Evolutionary conservation across 2,113 vertebrate species (phyloP), one percentile per base, ranked within the genome.

Genomic region (Odontesthes bonariensis): DNA sequence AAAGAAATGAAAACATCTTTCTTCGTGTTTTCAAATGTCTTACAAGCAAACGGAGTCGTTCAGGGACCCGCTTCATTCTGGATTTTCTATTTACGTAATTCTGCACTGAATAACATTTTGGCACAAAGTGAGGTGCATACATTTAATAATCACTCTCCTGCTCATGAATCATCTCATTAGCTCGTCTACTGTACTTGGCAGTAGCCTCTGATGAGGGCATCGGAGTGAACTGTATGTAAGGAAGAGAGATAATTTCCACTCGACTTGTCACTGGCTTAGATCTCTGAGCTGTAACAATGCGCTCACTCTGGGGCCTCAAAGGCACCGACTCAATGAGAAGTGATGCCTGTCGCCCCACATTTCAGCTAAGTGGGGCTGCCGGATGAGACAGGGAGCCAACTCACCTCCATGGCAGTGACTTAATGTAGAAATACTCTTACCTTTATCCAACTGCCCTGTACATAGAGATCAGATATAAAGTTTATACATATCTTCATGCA

Each of bases 261-360:
- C 31, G 65, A 87, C 82, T 88, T 79, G 73, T 60, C 59, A 16
- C 69, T 54, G 12, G 73, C 80, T 85, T 71, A 58, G 73, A 72
- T 49, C 83, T 82, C 74, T 44, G 85, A 74, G 70, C 81, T 76
- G 73, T 46, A 89, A 65, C 33, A 60, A 82, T 58, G 81, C 0
- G 44, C 85, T 89, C 49, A 10, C 65, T 82, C 66, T 69, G 57
- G 52, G 53, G 84, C 85, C 66, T 91, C 86, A 85, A 59, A 81
- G 35, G 71, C 74, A 75, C 38, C 49, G 85, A 81, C 58, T 58
- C 62, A 86, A 87, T 75, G 66, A 51, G 75, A 93, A 90, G 88
- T 86, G 92, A 95, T 87, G 75, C 72, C 69, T 86, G 81, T 91
- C 88, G 32, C 38, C 70, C 64, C 54, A 75, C 63, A 88, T 90